phyloP scores from a whole-genome alignment of 2,888 invertebrate species.

The Tetragnatha montana region DNA sequence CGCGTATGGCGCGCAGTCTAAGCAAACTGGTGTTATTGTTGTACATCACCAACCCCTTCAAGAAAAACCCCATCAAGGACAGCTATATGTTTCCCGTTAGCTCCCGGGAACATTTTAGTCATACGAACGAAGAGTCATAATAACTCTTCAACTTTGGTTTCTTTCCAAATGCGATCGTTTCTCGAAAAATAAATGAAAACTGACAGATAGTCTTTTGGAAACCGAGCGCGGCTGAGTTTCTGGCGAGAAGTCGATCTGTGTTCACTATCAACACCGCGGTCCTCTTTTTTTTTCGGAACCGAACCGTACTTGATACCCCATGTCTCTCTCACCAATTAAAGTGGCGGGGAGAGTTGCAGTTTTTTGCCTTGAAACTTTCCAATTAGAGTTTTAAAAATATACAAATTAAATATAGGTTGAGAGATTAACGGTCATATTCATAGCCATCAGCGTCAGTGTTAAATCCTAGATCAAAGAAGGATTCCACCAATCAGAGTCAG shows the following conservation, averaged over 20 bases:
- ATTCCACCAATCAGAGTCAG: no score
- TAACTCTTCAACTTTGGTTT: background rate
- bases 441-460: no score
- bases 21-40: background rate
- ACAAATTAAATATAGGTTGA: background rate
- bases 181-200: background rate
- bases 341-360: background rate
- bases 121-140: background rate
- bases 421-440: no score
- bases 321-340: background rate
- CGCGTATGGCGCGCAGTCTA: background rate
- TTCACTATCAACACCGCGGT: background rate
- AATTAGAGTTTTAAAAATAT: background rate
- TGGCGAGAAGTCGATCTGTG: background rate
- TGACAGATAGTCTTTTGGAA: background rate
- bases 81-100: background rate
- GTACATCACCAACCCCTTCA: background rate
- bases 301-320: background rate
- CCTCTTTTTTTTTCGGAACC: background rate
- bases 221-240: background rate
- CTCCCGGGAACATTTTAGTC: background rate
- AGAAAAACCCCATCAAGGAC: background rate
- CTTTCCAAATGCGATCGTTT: background rate
- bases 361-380: background rate
- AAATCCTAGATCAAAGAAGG: no score